phyloP scores from a whole-genome alignment of 1,140 invertebrate genomes.

The Neodiprion lecontei region DNA sequence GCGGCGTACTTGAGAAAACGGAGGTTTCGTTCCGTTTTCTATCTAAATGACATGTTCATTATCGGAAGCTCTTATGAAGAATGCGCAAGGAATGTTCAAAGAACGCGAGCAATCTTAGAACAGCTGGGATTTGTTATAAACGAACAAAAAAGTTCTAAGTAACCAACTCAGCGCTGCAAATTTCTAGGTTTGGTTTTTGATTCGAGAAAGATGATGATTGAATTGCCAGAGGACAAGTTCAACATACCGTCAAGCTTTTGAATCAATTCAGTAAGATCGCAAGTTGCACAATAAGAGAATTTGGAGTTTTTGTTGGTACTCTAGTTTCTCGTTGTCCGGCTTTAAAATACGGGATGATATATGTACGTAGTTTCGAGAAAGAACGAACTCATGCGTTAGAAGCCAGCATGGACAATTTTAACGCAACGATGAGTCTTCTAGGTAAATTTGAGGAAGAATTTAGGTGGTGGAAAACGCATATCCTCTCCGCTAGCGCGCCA shows the following conservation, averaged over 20 bases:
- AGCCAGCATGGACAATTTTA: not conserved
- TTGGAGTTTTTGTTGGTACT: not conserved
- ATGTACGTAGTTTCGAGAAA: not conserved
- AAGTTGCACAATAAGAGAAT: too few species aligned
- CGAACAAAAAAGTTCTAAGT: not conserved
- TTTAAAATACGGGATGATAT: not conserved
- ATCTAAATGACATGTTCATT: slow-evolving; percentile 22
- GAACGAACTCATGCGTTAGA: not conserved
- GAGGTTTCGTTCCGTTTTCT: slow-evolving; percentile 16
- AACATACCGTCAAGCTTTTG: too few species aligned
- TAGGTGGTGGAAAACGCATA: not conserved
- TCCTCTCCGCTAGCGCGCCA: not conserved
- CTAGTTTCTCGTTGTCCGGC: not conserved
- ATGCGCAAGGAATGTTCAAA: slow-evolving; percentile 13
- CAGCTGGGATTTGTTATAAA: not conserved
- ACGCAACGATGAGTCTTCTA: not conserved
- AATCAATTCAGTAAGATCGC: too few species aligned
- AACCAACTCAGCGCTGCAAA: not conserved
- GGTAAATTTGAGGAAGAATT: not conserved
- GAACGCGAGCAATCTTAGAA: not conserved
- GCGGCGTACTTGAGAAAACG: slow-evolving; percentile 12
- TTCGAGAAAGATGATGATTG: too few species aligned
- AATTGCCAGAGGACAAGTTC: too few species aligned
- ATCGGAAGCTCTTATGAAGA: not conserved
- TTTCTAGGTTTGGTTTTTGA: too few species aligned